Conservation (phyloP, 37 sponge, comb jelly and placozoan genomes). For the Mnemiopsis leidyi region DNA sequence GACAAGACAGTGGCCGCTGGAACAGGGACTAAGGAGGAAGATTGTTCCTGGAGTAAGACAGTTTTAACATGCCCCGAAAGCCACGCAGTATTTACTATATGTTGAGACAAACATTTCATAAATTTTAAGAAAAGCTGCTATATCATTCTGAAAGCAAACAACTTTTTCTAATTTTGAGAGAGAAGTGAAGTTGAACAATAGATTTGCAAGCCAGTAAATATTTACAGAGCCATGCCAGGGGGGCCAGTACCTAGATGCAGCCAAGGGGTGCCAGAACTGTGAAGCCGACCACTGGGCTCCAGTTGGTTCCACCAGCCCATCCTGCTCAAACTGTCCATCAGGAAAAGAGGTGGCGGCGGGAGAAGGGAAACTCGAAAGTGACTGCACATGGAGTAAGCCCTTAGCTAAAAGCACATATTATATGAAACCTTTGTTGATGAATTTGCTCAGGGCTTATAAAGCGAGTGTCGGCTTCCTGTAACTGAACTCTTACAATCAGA, state of each 20-base stretch:
- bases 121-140: too few relatives aligned
- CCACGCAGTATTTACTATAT: too few relatives aligned
- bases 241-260: background rate
- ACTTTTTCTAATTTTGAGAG: too few relatives aligned
- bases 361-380: background rate
- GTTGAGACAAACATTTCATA: too few relatives aligned
- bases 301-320: background rate
- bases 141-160: too few relatives aligned
- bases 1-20: background rate
- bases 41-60: background rate
- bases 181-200: too few relatives aligned
- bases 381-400: background rate
- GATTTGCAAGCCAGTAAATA: too few relatives aligned
- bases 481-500: background rate
- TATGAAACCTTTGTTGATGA: too few relatives aligned
- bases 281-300: background rate
- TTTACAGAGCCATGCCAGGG: background rate
- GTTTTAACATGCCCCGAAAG: too few relatives aligned
- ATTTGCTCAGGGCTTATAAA: too few relatives aligned
- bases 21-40: background rate
- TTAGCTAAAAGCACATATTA: too few relatives aligned
- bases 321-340: background rate
- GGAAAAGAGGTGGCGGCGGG: background rate
- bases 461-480: too few relatives aligned
- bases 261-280: background rate